Base-by-base conservation (phyloP, 2,888 invertebrate species). In the Odontocerum albicorne region DNA sequence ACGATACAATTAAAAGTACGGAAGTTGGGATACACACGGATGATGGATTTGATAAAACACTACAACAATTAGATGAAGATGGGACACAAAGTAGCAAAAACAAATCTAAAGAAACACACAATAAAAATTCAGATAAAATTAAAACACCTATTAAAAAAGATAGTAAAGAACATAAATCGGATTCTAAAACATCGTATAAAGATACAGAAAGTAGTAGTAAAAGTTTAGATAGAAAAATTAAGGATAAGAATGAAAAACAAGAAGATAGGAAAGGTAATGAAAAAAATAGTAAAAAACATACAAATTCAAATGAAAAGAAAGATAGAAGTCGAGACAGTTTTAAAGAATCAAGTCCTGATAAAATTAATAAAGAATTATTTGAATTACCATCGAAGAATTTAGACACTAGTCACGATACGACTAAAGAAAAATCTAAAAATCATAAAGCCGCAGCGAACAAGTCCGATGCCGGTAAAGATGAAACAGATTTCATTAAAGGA, bases 11-110 rank as follows among this genome's bases (percentile, higher is more conserved):
- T 15, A 51, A 27, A n/a, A 43, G 31, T 43, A 59, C 67, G 19
- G 70, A 74, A 60, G 63, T 72, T 15, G 75, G 83, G 20, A 77
- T 83, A 63, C 86, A 86, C 67, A 79, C 81, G 64, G 82, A 88
- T 72, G 83, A 85, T 21, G 84, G 86, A 52, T 90, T 92, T 70
- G 85, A 85, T 64, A 78, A 82, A 63, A 86, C 86, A 13, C 70
- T 90, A 12, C 66, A 81, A 58, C 38, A 55, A 32, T 33, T 55
- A 40, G 55, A 55, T 20, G 19, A 31, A 39, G 39, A 39, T 16
- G 7, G 6, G 15, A 51, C 49, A 63, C 31, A 60, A 58, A 32
- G 60, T 17, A 3, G 20, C 8, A 40, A 35, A 10, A 17, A 19
- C 7, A 46, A 46, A 19, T 16, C 17, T 12, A 15, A 35, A 19